Base-by-base conservation (phyloP, 2,888 invertebrate species). In the Drosophila silvestris region DNA sequence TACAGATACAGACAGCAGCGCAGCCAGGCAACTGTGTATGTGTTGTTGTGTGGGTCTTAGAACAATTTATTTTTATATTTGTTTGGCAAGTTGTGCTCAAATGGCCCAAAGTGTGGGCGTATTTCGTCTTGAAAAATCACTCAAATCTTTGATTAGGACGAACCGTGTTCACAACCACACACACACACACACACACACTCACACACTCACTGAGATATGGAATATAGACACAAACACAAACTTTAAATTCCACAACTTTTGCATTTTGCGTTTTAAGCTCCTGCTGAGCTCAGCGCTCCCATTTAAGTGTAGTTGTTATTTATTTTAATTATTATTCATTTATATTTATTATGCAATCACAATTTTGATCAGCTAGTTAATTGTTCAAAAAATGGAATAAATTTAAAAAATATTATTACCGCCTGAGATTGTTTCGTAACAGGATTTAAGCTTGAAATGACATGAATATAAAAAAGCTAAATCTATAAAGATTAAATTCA, bases 41-140 rank as follows among this genome's bases (percentile, higher is more conserved):
- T 30, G 10, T 59, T 54, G 63, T 28, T 74, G 28, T 73, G 69
- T 57, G 82, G 53, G 64, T 77, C 84, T 89, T 76, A 74, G 68
- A 89, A 84, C 89, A 87, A 89, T 89, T 87, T 87, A 82, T 91
- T 87, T 87, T 91, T 87, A 87, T 87, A 89, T 84, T 87, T 87
- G 90, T 87, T 91, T 87, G 87, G 79, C 85, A 89, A 87, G 82
- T 91, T 91, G 87, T 70, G 77, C 89, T 78, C 84, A 87, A 87
- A 87, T 87, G 74, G 87, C 80, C 76, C 57, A 47, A 77, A 88
- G 72, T 72, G 71, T 67, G 72, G 71, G 61, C 68, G 77, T 69
- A 72, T 70, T 74, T 75, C 70, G 87, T 70, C 73, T 72, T 74
- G 50, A 79, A 75, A 82, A 88, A 85, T 85, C 89, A 77, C 89